Base-by-base conservation (phyloP, 2,888 invertebrate species). In the Poecilobothrus nobilitatus region DNA sequence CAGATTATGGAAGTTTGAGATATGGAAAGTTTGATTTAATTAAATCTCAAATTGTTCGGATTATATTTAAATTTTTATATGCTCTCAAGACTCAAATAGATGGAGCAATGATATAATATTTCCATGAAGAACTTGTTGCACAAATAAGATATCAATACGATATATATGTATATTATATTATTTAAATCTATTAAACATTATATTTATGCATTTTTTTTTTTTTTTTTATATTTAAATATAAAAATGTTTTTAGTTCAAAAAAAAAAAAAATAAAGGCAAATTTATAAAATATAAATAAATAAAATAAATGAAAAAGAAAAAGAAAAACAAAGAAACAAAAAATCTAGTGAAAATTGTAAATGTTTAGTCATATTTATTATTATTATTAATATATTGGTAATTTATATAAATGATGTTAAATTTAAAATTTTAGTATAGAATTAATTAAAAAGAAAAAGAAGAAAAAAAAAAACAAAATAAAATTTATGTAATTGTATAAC, bases 401-500 rank as follows among this genome's bases (percentile, higher is more conserved):
- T 6, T 18, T 6, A 12, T 53, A 53, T 53, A 53, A 53, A 53
- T 53, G 53, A 53, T 53, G 53, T 53, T 53, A 53, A 53, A 53
- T 18, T 53, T 12, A 53, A 53, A 53, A 53, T 53, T 12, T 53
- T 18, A 53, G 53, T 18, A 18, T 53, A 53, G 53, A 53, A 53
- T 53, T 53, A 18, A 12, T 41, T 12, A 41, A 41, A 41, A 41
- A 41, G 9, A 41, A 12, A 15, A 41, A 41, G 9, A 41, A 41
- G 2, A n/a, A 18, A 9, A 53, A 53, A 12, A n/a, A 53, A 18
- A n/a, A 18, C 53, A n/a, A 18, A 53, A 53, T n/a, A 18, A 53
- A 53, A 53, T 53, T 53, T 53, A 53, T 53, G 53, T 53, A 53
- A 53, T 53, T 53, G 53, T 53, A 53, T 53, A 53, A 53, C n/a